Base-by-base conservation (phyloP, 2,888 invertebrate species). In the Aleiodes alternator region DNA sequence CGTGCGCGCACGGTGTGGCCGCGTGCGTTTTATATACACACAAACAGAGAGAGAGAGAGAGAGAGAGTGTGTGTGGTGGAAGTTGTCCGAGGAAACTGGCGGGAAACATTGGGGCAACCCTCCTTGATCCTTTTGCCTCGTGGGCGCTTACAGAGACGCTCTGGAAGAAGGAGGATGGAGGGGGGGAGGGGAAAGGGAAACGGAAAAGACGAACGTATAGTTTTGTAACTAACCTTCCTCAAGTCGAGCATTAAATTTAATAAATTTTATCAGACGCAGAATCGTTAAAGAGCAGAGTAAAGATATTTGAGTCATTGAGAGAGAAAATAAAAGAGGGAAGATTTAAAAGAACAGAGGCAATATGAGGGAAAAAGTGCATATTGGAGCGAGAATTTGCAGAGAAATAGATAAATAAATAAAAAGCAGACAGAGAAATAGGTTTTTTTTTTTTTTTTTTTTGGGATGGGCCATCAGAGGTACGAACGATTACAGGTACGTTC, bases 61-160 rank as follows among this genome's bases (percentile, higher is more conserved):
- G 73, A 69, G 75, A 38, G 64, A 64, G 55, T 14, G 57, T 50
- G 48, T 43, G 57, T 50, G 48, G 29, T 66, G 73, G 51, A 64
- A 75, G 75, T 70, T 23, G 75, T 72, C 75, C 72, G 69, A 76
- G 75, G 23, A 76, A 76, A 76, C 57, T 76, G 75, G 75, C 75
- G 75, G 75, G 75, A 76, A 76, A 76, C 72, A 73, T 68, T 51
- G 31, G 51, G 6, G 68, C 64, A 59, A 48, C 51, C 73, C 57
- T 73, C 68, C 72, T 69, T 72, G 72, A 66, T 57, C 72, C 56
- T 68, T 69, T 71, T 56, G 55, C 75, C 70, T 59, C 70, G 68
- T 68, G 73, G 68, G 48, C 51, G 31, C 64, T 51, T 9, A 11
- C 34, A 31, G 31, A 48, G 23, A 23, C 23, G 23, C 4, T 7